These are phyloP conservation scores for Planococcus citri DNA, from an alignment of 1,140 invertebrate genomes.

Conservation along the genomic window DNA sequence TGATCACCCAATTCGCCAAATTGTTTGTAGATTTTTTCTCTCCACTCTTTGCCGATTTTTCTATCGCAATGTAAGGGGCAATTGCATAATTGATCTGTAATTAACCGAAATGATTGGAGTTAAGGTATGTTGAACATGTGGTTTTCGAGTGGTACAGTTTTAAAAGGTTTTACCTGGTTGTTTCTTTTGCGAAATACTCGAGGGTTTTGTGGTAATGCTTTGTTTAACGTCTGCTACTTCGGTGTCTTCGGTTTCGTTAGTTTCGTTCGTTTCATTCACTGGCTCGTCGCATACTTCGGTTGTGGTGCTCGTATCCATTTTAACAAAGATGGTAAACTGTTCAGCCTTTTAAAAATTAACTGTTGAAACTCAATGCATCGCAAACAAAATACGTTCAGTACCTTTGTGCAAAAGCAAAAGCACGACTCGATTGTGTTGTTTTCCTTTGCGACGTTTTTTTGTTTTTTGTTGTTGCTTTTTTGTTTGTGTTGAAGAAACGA, in stretches of 20 bases:
- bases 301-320: not conserved
- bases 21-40: not conserved
- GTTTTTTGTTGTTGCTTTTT: not conserved
- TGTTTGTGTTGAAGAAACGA: not conserved
- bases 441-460: constrained; percentile 3
- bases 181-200: not conserved
- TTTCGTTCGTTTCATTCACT: too few relatives aligned
- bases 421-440: not conserved
- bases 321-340: not conserved
- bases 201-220: not conserved
- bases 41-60: constrained; percentile 9
- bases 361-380: not conserved
- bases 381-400: not conserved
- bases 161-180: not conserved
- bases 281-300: not conserved
- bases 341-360: not conserved
- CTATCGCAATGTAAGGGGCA: constrained; percentile 7
- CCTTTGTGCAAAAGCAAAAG: not conserved
- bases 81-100: constrained; percentile 11
- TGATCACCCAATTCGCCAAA: not conserved
- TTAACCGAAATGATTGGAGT: not conserved
- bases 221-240: not conserved
- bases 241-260: not conserved
- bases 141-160: not conserved
- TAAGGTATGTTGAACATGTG: not conserved